Conservation (phyloP, 2,113 vertebrate genomes). For the Mesocricetus auratus region DNA sequence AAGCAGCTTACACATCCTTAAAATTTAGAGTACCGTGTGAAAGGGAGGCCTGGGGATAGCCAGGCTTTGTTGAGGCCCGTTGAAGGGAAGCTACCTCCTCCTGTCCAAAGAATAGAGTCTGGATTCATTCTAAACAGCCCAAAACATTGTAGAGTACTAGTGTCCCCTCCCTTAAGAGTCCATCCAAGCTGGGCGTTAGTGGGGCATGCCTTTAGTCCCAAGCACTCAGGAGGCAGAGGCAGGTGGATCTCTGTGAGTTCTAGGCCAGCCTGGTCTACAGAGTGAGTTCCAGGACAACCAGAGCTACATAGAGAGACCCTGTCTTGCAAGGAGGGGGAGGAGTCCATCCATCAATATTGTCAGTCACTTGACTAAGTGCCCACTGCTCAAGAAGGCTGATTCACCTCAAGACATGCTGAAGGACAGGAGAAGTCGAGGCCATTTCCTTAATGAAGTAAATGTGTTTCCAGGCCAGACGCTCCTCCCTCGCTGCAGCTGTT, state of each 20-base stretch:
- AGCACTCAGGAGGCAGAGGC: too few relatives aligned
- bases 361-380: background rate
- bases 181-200: too few relatives aligned
- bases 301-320: background rate
- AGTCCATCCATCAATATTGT: background rate
- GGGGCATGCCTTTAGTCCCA: too few relatives aligned
- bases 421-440: background rate
- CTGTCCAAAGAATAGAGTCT: background rate
- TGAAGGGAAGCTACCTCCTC: background rate
- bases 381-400: background rate
- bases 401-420: background rate
- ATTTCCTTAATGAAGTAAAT: background rate
- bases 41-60: background rate
- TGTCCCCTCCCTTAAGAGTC: background rate
- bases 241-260: too few relatives aligned
- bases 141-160: background rate
- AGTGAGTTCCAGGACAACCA: background rate
- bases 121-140: background rate
- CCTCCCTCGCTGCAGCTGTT: background rate
- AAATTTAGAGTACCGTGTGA: background rate
- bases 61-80: background rate
- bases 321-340: background rate
- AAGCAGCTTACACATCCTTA: too few relatives aligned
- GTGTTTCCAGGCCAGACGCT: background rate
- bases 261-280: background rate